These are phyloP conservation scores for Enteromius paludinosus DNA, from an alignment of 2,797 vertebrate species.

Conservation along the genomic window DNA sequence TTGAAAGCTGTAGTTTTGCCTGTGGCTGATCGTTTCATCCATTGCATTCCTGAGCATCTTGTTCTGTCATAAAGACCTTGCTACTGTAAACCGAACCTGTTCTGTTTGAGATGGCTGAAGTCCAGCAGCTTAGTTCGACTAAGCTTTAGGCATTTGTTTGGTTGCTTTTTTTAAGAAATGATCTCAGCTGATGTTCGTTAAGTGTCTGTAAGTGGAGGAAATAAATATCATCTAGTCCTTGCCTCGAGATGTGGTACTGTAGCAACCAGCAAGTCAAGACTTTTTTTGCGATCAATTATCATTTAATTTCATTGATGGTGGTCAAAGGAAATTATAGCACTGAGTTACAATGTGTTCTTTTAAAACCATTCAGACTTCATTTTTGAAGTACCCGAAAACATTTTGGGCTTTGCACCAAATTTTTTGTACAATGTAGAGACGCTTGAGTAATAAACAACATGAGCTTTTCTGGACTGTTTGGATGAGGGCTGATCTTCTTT, in stretches of 20 bases:
- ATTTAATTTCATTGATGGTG: not conserved
- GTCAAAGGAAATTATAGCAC: not conserved
- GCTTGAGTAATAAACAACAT: too few species aligned
- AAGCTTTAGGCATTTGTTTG: conserved; percentile 1
- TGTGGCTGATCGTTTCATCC: conserved; percentile 31
- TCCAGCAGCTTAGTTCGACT: conserved; percentile 11
- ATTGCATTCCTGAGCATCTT: conserved; percentile 26
- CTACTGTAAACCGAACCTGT: conserved; percentile 16
- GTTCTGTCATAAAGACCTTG: conserved; percentile 32
- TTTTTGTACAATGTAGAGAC: too few species aligned
- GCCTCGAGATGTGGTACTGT: not conserved
- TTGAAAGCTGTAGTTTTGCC: conserved; percentile 23
- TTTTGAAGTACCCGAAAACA: not conserved
- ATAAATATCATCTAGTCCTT: not conserved
- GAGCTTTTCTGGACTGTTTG: too few species aligned
- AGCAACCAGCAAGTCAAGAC: not conserved
- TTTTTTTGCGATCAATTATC: not conserved
- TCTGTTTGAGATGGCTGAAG: conserved; percentile 23
- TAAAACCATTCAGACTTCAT: not conserved
- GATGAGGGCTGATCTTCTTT: too few species aligned
- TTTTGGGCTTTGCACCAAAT: too few species aligned
- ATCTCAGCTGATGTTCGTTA: conserved; percentile 26
- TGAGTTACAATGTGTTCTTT: not conserved
- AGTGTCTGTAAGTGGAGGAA: not conserved
- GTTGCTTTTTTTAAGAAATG: not conserved